Conservation (phyloP, 2,888 invertebrate species). For the Magallana nippona region DNA sequence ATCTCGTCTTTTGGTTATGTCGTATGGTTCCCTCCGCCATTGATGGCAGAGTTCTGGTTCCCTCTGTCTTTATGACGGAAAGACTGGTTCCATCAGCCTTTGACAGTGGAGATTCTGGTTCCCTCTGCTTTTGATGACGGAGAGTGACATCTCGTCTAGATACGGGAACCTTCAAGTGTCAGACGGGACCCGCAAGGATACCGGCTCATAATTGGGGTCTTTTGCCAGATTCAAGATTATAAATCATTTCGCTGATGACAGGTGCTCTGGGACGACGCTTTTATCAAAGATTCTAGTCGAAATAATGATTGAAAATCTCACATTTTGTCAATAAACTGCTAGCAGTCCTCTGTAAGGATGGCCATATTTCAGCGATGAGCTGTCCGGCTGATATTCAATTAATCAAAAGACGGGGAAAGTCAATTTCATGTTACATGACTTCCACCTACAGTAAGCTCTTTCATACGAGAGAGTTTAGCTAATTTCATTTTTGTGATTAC, state of each 20-base stretch:
- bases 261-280: conserved; percentile 13
- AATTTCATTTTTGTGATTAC: conserved; percentile 1
- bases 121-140: too few relatives aligned
- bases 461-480: background rate
- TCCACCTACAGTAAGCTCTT: background rate
- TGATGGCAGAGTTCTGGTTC: too few relatives aligned
- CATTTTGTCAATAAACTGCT: conserved; percentile 26
- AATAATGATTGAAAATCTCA: conserved; percentile 35
- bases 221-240: conserved; percentile 18
- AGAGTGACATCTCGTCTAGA: background rate
- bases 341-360: conserved; percentile 19
- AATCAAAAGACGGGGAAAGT: conserved; percentile 30
- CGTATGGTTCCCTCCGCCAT: too few relatives aligned
- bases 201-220: conserved; percentile 9
- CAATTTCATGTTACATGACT: conserved; percentile 9
- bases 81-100: too few relatives aligned
- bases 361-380: conserved; percentile 26
- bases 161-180: background rate
- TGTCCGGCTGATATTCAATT: conserved; percentile 30
- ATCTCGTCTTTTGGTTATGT: too few relatives aligned
- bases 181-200: background rate
- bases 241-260: background rate
- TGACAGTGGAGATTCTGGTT: too few relatives aligned
- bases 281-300: background rate
- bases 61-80: too few relatives aligned